Percentiles rank a stretch among this genome's conserved stretches.
These are phyloP conservation scores for Trypoxylon attenuatum DNA, from an alignment of 2,888 invertebrate species.

Conservation along the genomic window DNA sequence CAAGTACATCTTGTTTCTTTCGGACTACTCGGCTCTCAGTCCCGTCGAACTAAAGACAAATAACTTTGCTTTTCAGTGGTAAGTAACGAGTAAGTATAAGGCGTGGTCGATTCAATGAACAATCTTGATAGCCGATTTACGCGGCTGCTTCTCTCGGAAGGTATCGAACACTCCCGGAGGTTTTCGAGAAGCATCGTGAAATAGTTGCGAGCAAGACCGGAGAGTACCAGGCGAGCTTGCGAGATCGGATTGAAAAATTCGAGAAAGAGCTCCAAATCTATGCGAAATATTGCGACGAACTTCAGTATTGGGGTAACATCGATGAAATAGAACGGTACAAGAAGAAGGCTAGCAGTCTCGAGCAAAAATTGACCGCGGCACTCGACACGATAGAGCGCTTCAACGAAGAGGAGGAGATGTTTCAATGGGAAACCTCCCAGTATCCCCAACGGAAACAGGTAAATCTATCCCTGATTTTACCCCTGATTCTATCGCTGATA, in stretches of 20 bases:
- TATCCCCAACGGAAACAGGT: conserved; percentile 88
- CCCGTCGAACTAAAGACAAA: conserved; percentile 92
- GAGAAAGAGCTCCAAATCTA: conserved; percentile 87
- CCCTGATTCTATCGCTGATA: background rate
- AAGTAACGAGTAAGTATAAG: conserved; percentile 1
- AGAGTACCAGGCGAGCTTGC: conserved; percentile 90
- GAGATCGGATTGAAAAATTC: conserved; percentile 87
- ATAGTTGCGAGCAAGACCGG: conserved; percentile 88
- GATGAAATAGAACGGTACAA: conserved; percentile 89
- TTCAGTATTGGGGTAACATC: conserved; percentile 91
- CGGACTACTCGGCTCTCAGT: conserved; percentile 87
- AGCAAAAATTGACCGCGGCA: conserved; percentile 82
- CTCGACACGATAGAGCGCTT: conserved; percentile 89
- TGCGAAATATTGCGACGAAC: conserved; percentile 87
- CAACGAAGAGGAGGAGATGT: conserved; percentile 93
- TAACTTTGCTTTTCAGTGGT: conserved; percentile 91
- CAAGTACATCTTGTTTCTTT: conserved; percentile 87
- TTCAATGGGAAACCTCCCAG: conserved; percentile 90
- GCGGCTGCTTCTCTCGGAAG: too few species aligned
- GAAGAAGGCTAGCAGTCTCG: conserved; percentile 86
- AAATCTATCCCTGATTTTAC: background rate
- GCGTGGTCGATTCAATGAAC: too few species aligned
- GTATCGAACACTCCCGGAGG: conserved; percentile 85
- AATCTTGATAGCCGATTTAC: too few species aligned
- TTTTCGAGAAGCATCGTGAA: conserved; percentile 88